These are phyloP conservation scores for Palythoa grandiflora DNA, from an alignment of 92 coral and sea anemone genomes.

Conservation along the genomic window DNA sequence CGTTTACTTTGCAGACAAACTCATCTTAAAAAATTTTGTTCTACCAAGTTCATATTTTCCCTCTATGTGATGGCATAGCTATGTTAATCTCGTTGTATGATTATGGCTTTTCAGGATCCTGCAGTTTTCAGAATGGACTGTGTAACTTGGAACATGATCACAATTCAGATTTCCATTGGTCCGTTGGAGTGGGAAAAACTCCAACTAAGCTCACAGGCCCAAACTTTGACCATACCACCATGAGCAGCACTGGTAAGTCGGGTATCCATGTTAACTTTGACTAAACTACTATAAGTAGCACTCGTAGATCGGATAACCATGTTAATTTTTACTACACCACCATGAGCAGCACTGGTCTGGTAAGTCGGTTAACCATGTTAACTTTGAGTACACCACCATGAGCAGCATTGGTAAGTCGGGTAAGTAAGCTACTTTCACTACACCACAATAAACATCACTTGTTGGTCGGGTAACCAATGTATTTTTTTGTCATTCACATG, in stretches of 20 bases:
- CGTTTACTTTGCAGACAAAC: no score
- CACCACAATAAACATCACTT: no score
- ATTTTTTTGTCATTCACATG: no score
- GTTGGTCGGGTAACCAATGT: no score
- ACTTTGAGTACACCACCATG: neutral
- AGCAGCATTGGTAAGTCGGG: neutral
- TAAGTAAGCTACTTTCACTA: no score
- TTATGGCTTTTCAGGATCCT: slow-evolving; percentile 1
- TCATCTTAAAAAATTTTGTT: no score
- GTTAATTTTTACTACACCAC: neutral
- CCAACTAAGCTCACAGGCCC: slow-evolving; percentile 54
- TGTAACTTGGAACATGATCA: slow-evolving; percentile 36
- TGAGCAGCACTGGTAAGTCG: neutral
- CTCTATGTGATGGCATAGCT: no score
- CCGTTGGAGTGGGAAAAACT: slow-evolving; percentile 24
- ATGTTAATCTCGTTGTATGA: no score
- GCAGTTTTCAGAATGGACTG: slow-evolving; percentile 53
- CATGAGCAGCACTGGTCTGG: neutral
- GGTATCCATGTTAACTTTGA: neutral
- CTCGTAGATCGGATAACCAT: neutral
- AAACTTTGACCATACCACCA: slow-evolving; percentile 47
- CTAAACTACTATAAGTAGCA: neutral
- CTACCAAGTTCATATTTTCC: no score
- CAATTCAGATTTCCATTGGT: slow-evolving; percentile 48
- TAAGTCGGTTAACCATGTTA: neutral